Evolutionary conservation across 2,888 invertebrate species (phyloP).

Genomic region (Atrina japonica): DNA sequence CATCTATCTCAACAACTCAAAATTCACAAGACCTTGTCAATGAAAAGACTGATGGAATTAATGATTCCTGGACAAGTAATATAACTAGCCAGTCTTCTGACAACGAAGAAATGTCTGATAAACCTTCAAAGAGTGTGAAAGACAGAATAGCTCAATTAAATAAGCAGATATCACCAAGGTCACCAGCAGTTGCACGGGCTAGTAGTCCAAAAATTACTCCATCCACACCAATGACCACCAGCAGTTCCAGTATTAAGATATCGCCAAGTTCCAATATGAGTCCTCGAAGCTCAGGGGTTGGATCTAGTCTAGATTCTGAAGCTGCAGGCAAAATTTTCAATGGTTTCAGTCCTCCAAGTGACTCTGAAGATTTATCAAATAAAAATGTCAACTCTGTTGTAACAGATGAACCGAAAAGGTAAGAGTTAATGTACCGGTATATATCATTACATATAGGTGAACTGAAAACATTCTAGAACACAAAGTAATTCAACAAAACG

Average conservation of each 20-base stretch:
- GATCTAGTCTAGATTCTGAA: slow-evolving; percentile 57
- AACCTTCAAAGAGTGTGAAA: slow-evolving; percentile 57
- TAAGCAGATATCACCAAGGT: slow-evolving; percentile 41
- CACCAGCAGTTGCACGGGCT: slow-evolving; percentile 6
- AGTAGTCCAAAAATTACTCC: slow-evolving; percentile 47
- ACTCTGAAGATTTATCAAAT: slow-evolving; percentile 32
- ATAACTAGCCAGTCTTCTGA: slow-evolving; percentile 6
- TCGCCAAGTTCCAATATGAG: slow-evolving; percentile 29
- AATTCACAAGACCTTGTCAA: slow-evolving; percentile 3
- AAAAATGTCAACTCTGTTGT: too few species aligned
- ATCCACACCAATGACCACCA: slow-evolving; percentile 29
- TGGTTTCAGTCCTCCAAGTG: slow-evolving; percentile 51
- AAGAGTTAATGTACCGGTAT: too few species aligned
- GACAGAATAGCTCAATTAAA: slow-evolving; percentile 62
- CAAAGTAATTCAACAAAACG: too few species aligned
- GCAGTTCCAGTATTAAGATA: slow-evolving; percentile 15
- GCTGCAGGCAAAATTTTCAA: slow-evolving; percentile 38
- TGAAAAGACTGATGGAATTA: not conserved
- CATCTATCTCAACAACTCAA: slow-evolving; percentile 8
- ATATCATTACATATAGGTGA: too few species aligned
- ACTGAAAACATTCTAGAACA: too few species aligned
- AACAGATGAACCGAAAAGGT: too few species aligned
- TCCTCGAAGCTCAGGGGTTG: slow-evolving; percentile 37
- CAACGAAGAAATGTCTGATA: slow-evolving; percentile 42
- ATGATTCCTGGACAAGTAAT: slow-evolving; percentile 12